phyloP scores from a whole-genome alignment of 2,113 vertebrate genomes.

The Nycticryphes semicollaris region DNA sequence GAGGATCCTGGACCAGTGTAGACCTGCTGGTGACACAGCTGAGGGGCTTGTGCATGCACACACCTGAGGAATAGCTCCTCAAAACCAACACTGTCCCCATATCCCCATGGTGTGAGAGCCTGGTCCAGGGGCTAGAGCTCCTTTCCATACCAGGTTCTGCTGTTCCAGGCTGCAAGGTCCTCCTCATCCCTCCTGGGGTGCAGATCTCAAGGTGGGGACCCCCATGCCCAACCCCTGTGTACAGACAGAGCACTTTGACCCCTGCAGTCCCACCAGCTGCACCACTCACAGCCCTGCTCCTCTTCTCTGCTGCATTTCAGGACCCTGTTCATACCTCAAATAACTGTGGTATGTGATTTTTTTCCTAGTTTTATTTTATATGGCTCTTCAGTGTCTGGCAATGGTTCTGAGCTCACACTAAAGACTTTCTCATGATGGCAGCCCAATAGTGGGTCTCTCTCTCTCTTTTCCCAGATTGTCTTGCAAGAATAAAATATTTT shows the following conservation, averaged over 20 bases:
- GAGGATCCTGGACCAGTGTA: not conserved
- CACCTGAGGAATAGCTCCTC: not conserved
- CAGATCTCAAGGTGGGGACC: not conserved
- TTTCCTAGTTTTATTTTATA: not conserved
- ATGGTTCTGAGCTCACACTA: not conserved
- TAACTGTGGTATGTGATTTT: not conserved
- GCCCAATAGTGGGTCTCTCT: not conserved
- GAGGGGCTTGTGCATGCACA: not conserved
- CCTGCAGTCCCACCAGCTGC: not conserved
- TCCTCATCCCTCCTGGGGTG: not conserved
- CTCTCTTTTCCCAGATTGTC: not conserved
- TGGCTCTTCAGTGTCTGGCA: not conserved
- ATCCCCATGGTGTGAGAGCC: not conserved
- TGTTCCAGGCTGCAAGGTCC: not conserved
- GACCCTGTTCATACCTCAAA: not conserved
- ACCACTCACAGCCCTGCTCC: not conserved
- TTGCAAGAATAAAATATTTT: not conserved
- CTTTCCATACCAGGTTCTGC: not conserved
- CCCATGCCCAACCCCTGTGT: accelerated
- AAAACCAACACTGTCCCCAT: not conserved
- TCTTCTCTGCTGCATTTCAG: not conserved
- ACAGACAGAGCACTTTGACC: no score
- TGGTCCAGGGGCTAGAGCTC: not conserved
- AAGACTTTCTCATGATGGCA: not conserved
- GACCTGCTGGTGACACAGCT: not conserved